phyloP scores from a whole-genome alignment of 2,113 vertebrate species.

The Entomyzon cyanotis region DNA sequence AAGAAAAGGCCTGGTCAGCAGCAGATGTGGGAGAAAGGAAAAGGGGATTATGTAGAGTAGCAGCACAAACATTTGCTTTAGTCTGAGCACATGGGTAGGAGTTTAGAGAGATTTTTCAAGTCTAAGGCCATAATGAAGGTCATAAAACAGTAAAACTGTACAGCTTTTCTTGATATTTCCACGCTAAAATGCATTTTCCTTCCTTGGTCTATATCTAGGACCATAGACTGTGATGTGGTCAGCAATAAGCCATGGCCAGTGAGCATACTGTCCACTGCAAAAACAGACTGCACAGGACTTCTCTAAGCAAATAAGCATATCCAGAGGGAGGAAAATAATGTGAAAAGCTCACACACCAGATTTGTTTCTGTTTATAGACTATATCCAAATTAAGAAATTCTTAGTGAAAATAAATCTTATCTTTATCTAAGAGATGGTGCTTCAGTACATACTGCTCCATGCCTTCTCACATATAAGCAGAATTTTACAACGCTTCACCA shows the following conservation, averaged over 20 bases:
- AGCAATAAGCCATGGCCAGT: background rate
- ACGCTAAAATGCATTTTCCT: background rate
- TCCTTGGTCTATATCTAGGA: background rate
- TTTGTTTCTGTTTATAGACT: conserved; percentile 13
- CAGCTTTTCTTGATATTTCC: background rate
- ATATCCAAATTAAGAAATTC: conserved; percentile 45
- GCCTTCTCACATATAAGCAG: conserved; percentile 9
- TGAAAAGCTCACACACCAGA: conserved; percentile 6
- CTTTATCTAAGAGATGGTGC: background rate
- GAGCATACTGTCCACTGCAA: background rate
- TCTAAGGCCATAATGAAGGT: conserved; percentile 14
- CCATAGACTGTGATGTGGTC: background rate
- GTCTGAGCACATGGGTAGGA: conserved; percentile 26
- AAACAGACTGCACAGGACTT: background rate
- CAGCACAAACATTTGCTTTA: conserved; percentile 56
- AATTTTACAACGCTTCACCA: background rate
- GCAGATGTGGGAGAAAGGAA: conserved; percentile 53
- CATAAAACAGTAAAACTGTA: background rate
- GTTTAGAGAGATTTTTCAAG: conserved; percentile 38
- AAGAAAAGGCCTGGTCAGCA: conserved; percentile 17
- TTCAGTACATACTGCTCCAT: background rate
- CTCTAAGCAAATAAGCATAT: background rate
- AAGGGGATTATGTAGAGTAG: conserved; percentile 38
- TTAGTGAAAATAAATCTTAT: conserved; percentile 1
- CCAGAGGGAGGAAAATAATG: conserved; percentile 10